phyloP scores from a whole-genome alignment of 1,140 invertebrate genomes.

The Atta colombica region DNA sequence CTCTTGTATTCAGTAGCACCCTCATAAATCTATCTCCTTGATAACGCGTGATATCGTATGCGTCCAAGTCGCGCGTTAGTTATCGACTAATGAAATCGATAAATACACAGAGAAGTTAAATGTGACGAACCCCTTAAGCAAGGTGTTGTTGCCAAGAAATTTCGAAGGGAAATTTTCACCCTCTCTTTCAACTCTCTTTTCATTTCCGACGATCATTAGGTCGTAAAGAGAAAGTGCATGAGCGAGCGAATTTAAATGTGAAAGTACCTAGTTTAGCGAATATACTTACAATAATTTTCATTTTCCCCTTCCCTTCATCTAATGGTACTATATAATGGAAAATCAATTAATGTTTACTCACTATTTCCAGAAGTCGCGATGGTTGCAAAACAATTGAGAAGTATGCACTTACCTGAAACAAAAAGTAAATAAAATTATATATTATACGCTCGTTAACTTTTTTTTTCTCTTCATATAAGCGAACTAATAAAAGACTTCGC shows the following conservation, averaged over 20 bases:
- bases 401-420: slow-evolving; percentile 80
- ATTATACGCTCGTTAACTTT: slow-evolving; percentile 33
- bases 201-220: slow-evolving; percentile 81
- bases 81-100: slow-evolving; percentile 84
- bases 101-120: slow-evolving; percentile 75
- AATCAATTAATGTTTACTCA: slow-evolving; percentile 57
- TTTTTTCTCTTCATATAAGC: background rate
- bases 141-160: slow-evolving; percentile 47
- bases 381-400: slow-evolving; percentile 37
- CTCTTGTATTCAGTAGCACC: slow-evolving; percentile 72
- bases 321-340: background rate
- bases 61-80: slow-evolving; percentile 67
- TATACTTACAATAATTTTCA: background rate
- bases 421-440: slow-evolving; percentile 64
- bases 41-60: slow-evolving; percentile 65
- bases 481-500: slow-evolving; percentile 69
- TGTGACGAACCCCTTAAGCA: slow-evolving; percentile 68
- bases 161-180: slow-evolving; percentile 52
- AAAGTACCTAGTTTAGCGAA: background rate
- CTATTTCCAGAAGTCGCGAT: slow-evolving; percentile 42
- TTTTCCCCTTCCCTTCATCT: background rate
- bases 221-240: slow-evolving; percentile 53
- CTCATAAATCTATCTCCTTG: slow-evolving; percentile 53
- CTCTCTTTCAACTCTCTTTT: slow-evolving; percentile 72
- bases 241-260: slow-evolving; percentile 7